Evolutionary conservation across 2,797 vertebrate species (phyloP), one percentile per base, ranked within the genome.

Genomic region (Cyprinella venusta): DNA sequence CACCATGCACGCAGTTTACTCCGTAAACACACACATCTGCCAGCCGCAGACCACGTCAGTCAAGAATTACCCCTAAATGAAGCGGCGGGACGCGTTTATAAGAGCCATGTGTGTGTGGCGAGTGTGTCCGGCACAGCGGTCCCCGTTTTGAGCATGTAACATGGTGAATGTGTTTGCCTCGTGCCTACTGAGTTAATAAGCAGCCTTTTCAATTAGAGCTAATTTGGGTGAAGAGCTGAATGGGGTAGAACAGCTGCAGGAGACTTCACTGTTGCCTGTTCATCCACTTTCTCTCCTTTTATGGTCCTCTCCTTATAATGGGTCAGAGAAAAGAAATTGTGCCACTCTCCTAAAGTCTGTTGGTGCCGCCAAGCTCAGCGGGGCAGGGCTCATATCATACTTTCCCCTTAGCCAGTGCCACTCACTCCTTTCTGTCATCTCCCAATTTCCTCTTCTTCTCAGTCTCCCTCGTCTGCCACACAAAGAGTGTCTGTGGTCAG

Each of bases 201-300:
- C 72, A 84, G 79, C 33, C 71, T 84, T 88, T 85, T 89, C 65
- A 89, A 89, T 89, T 90, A 87, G 82, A 87, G 78, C 74, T 85
- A 82, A 89, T 89, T 89, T 85, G 80, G 86, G 48, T 88, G 71
- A 87, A 84, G 84, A 86, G 80, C 65, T 79, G 82, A 85, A 85
- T 77, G 86, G 84, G 79, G 81, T 89, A 86, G 71, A 76, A 76
- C 87, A 88, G 82, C 87, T 87, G 87, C 79, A 85, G 80, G 48
- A 80, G 83, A 84, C 82, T 80, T 70, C 56, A 48, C 59, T 82
- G 48, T 79, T 75, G 50, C 40, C 69, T 61, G 68, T 76, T 77
- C 30, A 78, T 56, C 65, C 26, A 48, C 63, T 76, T 40, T 67
- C 54, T 67, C 45, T 18, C 68, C 42, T 82, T 77, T 76, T 26